A percentile compares a stretch with the other conserved stretches of the same genome.
Conservation (phyloP, 2,888 invertebrate genomes). For the Drosophila heteroneura region DNA sequence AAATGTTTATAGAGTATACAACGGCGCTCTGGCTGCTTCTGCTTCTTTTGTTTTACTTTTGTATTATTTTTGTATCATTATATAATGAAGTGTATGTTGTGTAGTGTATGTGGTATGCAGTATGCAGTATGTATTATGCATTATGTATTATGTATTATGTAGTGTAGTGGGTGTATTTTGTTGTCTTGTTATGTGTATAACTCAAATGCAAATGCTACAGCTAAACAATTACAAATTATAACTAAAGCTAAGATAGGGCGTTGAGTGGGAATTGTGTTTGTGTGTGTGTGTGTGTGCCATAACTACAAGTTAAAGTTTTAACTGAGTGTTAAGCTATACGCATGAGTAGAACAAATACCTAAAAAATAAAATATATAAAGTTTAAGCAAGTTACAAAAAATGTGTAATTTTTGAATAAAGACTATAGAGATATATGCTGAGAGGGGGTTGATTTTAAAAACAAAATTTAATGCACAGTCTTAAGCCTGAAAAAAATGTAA, state of each 20-base stretch:
- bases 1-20: conserved; percentile 44
- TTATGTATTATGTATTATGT: not conserved
- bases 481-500: conserved; percentile 1
- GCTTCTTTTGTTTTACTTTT: conserved; percentile 9
- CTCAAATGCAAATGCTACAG: conserved; percentile 73
- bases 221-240: conserved; percentile 58
- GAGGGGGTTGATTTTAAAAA: not conserved
- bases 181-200: conserved; percentile 53
- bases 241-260: conserved; percentile 39
- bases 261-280: conserved; percentile 12
- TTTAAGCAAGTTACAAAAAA: conserved; percentile 45
- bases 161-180: conserved; percentile 32
- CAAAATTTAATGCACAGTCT: conserved; percentile 17
- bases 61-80: conserved; percentile 8
- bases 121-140: not conserved
- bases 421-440: not conserved
- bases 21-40: conserved; percentile 25
- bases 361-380: conserved; percentile 1
- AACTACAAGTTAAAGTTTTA: conserved; percentile 39
- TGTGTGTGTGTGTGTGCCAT: conserved; percentile 3
- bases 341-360: conserved; percentile 18
- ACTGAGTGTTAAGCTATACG: conserved; percentile 38
- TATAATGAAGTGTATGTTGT: conserved; percentile 5
- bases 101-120: conserved; percentile 2
- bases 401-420: not conserved